Percentiles rank a stretch among this genome's conserved stretches.
Evolutionary conservation across 2,113 vertebrate species (phyloP).

Genomic region (Actinemys pallida): DNA sequence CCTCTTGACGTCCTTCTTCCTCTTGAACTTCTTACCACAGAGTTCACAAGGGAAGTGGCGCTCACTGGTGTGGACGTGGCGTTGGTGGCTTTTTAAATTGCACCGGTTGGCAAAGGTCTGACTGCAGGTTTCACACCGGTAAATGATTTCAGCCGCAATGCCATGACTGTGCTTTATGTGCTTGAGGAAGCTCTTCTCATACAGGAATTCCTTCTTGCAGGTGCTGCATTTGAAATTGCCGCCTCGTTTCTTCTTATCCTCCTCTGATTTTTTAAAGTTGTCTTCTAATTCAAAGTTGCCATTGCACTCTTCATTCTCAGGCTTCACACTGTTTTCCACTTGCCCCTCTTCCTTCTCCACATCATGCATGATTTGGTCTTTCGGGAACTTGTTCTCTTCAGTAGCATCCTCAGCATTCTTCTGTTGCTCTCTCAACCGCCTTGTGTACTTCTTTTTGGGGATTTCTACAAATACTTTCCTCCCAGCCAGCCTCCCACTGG

Average conservation of each 20-base stretch:
- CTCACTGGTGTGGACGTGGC: constrained; percentile 94
- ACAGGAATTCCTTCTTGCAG: constrained; percentile 76
- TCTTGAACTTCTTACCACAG: constrained; percentile 95
- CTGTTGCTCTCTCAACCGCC: constrained; percentile 78
- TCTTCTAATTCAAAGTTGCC: constrained; percentile 19
- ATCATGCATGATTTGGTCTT: not conserved
- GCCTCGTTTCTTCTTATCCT: constrained; percentile 70
- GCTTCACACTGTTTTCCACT: not conserved
- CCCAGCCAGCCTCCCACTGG: constrained; percentile 82
- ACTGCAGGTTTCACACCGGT: constrained; percentile 90
- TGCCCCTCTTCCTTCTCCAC: constrained; percentile 37
- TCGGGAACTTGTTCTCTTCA: not conserved
- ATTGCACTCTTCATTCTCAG: constrained; percentile 53
- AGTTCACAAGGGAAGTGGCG: constrained; percentile 90
- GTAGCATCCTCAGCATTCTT: constrained; percentile 36
- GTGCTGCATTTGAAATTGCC: constrained; percentile 85
- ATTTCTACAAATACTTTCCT: constrained; percentile 84
- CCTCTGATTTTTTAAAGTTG: constrained; percentile 1
- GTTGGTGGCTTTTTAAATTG: constrained; percentile 96
- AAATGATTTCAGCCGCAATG: constrained; percentile 82
- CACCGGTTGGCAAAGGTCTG: constrained; percentile 97
- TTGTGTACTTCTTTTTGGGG: constrained; percentile 83
- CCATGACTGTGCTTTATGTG: constrained; percentile 87
- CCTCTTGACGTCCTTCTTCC: constrained; percentile 95
- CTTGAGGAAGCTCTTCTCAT: constrained; percentile 85